phyloP scores from a whole-genome alignment of 1,140 invertebrate species.

The Chrysoperla carnea region DNA sequence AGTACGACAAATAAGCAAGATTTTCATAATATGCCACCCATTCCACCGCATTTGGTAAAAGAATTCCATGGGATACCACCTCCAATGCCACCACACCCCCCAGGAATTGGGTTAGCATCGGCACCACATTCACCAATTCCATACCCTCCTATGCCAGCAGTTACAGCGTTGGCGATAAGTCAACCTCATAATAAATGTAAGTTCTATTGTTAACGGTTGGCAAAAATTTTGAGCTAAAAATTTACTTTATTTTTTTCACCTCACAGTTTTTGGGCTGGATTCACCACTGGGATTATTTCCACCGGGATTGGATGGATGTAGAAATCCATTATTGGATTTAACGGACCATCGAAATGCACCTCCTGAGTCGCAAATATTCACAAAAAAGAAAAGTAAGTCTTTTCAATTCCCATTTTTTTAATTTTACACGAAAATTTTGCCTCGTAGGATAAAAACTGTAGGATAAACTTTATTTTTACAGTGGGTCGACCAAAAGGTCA shows the following conservation, averaged over 20 bases:
- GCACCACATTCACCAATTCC: constrained; percentile 35
- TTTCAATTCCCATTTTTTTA: not conserved
- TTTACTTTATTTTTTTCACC: constrained; percentile 7
- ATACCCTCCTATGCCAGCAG: constrained; percentile 45
- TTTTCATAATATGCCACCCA: constrained; percentile 27
- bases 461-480: constrained; percentile 13
- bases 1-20: constrained; percentile 19
- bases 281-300: constrained; percentile 50
- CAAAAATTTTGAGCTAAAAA: not conserved
- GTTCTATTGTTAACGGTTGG: constrained; percentile 6
- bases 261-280: constrained; percentile 56
- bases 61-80: constrained; percentile 16
- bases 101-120: constrained; percentile 8
- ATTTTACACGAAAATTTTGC: not conserved
- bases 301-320: constrained; percentile 47
- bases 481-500: constrained; percentile 65
- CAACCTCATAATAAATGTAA: constrained; percentile 55
- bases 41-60: constrained; percentile 14
- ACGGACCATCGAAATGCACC: constrained; percentile 37
- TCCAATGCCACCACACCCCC: constrained; percentile 19
- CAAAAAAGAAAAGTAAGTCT: constrained; percentile 52
- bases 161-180: constrained; percentile 54
- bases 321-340: constrained; percentile 51
- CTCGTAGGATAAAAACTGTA: not conserved
- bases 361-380: constrained; percentile 34